Percentiles rank a stretch among this genome's conserved stretches.
Evolutionary conservation across 2,797 vertebrate genomes (phyloP).

Genomic region (Lutjanus argentimaculatus): DNA sequence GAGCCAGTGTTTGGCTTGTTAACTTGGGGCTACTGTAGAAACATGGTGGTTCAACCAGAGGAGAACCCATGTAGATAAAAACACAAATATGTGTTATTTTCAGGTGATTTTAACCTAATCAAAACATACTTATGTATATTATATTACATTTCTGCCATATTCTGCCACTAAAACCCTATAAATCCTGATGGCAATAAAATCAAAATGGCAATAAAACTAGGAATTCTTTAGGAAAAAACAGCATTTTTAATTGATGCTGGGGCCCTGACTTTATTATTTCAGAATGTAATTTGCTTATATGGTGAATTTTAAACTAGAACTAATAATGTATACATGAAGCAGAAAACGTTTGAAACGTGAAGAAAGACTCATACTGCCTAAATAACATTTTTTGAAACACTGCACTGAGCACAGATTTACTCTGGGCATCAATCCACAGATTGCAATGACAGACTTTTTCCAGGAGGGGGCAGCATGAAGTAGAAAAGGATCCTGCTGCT

Average conservation of each 20-base stretch:
- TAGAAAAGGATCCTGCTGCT: background rate
- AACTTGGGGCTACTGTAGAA: no score
- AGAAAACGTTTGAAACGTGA: background rate
- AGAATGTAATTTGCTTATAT: background rate
- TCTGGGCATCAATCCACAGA: background rate
- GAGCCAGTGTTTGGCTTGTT: no score
- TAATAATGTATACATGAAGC: background rate
- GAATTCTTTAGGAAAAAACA: background rate
- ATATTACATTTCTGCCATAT: no score
- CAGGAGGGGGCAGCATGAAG: slow-evolving; percentile 56
- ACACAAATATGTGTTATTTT: no score
- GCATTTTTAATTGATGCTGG: background rate
- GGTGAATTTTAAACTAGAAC: background rate
- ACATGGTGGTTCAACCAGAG: no score
- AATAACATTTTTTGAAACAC: background rate
- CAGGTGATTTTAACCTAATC: no score
- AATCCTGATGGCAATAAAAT: no score
- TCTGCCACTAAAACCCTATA: no score
- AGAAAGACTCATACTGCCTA: background rate
- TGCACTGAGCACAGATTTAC: background rate
- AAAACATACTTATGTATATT: no score
- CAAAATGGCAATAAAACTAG: background rate
- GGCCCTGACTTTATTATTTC: background rate
- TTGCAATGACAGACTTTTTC: background rate
- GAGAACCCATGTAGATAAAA: no score